Conservation (phyloP, 2,888 invertebrate genomes). For the Hirtodrosophila cameraria region DNA sequence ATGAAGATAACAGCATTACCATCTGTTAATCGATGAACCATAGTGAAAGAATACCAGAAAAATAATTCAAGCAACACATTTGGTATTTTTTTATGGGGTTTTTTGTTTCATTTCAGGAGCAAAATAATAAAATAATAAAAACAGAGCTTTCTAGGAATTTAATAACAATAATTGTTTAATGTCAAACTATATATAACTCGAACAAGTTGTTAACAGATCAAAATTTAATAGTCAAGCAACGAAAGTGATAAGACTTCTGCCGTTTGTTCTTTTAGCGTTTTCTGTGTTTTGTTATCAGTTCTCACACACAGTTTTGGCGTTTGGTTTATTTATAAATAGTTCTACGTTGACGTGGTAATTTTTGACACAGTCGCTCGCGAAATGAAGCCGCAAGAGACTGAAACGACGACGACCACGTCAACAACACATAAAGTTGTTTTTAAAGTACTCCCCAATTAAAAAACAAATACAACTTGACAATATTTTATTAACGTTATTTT, state of each 20-base stretch:
- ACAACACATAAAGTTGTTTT: slow-evolving; percentile 33
- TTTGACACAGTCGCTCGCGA: slow-evolving; percentile 2
- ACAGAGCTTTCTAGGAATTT: neutral
- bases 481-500: neutral
- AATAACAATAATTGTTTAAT: neutral
- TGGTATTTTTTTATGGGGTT: too few relatives aligned
- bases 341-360: slow-evolving; percentile 43
- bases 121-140: too few relatives aligned
- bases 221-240: too few relatives aligned
- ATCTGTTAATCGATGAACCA: too few relatives aligned
- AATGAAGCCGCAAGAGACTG: slow-evolving; percentile 33
- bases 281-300: slow-evolving; percentile 25
- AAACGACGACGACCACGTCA: slow-evolving; percentile 36
- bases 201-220: neutral
- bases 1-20: too few relatives aligned
- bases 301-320: slow-evolving; percentile 7
- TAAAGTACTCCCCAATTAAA: slow-evolving; percentile 21
- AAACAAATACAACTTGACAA: neutral
- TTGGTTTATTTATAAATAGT: slow-evolving; percentile 30
- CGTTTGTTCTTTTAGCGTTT: neutral
- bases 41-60: too few relatives aligned
- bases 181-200: neutral
- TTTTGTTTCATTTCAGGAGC: too few relatives aligned
- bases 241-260: neutral
- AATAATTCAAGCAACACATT: too few relatives aligned